A percentile compares a stretch with the other conserved stretches of the same genome.
Conservation (phyloP, 2,113 vertebrate genomes). For the Ariopsis seemanni region DNA sequence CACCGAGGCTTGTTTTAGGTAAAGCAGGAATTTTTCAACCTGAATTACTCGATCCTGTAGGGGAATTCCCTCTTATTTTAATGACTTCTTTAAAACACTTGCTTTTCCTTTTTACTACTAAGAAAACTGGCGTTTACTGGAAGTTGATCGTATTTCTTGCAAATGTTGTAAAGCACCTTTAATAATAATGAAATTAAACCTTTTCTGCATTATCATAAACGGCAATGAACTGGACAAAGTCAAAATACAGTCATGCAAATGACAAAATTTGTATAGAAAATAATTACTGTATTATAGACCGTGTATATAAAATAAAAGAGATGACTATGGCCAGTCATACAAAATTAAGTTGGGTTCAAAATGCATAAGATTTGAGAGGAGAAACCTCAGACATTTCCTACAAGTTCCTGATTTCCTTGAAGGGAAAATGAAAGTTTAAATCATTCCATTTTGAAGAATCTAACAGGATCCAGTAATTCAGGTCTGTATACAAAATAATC, state of each 20-base stretch:
- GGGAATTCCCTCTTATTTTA: background rate
- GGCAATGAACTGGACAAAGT: background rate
- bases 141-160: background rate
- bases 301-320: too few relatives aligned
- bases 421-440: too few relatives aligned
- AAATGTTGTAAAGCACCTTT: background rate
- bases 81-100: slow-evolving; percentile 1
- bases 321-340: too few relatives aligned
- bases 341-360: too few relatives aligned
- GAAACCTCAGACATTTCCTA: too few relatives aligned
- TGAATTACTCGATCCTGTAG: background rate
- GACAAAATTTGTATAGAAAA: too few relatives aligned
- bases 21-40: background rate
- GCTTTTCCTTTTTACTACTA: slow-evolving; percentile 35
- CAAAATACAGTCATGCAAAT: background rate
- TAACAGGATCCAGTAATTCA: too few relatives aligned
- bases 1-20: background rate
- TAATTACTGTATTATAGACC: too few relatives aligned
- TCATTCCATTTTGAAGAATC: too few relatives aligned
- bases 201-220: background rate
- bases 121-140: slow-evolving; percentile 23
- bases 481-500: too few relatives aligned
- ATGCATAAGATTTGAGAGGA: too few relatives aligned
- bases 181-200: background rate
- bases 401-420: too few relatives aligned